Conservation (phyloP, 2,797 vertebrate species). For the Paedocypris micromegethes region DNA sequence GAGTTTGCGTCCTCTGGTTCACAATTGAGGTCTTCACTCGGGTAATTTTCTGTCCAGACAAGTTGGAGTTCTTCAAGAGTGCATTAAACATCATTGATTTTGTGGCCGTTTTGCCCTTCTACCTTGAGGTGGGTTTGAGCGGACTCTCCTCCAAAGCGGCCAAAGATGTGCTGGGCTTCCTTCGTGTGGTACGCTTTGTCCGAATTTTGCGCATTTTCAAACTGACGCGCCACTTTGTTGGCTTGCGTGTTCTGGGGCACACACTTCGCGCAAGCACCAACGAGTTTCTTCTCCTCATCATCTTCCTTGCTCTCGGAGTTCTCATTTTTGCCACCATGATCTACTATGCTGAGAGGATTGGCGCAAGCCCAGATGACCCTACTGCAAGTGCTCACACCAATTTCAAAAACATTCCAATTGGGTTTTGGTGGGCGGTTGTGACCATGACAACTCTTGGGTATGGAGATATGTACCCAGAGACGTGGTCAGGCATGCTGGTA, state of each 20-base stretch:
- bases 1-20: constrained; percentile 98
- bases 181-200: constrained; percentile 94
- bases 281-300: constrained; percentile 97
- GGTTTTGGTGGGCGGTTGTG: constrained; percentile 99
- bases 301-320: constrained; percentile 96
- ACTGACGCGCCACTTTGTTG: constrained; percentile 96
- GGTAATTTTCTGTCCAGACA: constrained; percentile 95
- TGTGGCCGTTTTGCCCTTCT: constrained; percentile 98
- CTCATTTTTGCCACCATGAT: constrained; percentile 99
- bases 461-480: constrained; percentile 98
- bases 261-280: constrained; percentile 98
- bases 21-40: constrained; percentile 96
- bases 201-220: constrained; percentile 98
- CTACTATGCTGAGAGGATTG: constrained; percentile 98
- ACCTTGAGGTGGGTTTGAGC: constrained; percentile 94
- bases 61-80: constrained; percentile 97
- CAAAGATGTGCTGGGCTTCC: constrained; percentile 97
- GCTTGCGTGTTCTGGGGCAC: constrained; percentile 93
- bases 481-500: constrained; percentile 98
- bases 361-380: constrained; percentile 89
- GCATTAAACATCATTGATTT: constrained; percentile 99
- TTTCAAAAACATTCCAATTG: constrained; percentile 99
- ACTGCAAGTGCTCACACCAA: constrained; percentile 90
- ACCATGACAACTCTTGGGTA: constrained; percentile 99
- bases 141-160: constrained; percentile 97